Percentiles rank a stretch among this genome's conserved stretches.
Evolutionary conservation across 2,113 vertebrate genomes (phyloP).

Genomic region (Vulpes ferrilata): DNA sequence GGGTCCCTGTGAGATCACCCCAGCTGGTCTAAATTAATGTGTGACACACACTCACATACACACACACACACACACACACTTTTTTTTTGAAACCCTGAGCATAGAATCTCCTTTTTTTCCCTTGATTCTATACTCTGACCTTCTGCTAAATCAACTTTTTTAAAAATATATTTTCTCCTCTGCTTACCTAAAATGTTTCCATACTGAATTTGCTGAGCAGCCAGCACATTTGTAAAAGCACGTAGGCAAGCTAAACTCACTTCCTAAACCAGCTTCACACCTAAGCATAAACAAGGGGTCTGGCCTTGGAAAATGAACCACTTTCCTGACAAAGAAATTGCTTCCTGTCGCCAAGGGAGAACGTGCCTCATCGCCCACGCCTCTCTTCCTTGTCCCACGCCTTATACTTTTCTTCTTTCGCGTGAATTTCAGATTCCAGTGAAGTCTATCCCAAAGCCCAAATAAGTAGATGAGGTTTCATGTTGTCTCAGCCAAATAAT

Average conservation of each 20-base stretch:
- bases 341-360: not conserved
- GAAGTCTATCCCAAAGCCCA: slow-evolving; percentile 51
- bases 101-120: slow-evolving; percentile 1
- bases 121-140: slow-evolving; percentile 20
- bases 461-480: not conserved
- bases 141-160: slow-evolving; percentile 27
- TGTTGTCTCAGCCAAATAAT: slow-evolving; percentile 23
- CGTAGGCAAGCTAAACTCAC: slow-evolving; percentile 67
- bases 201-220: slow-evolving; percentile 55
- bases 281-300: slow-evolving; percentile 47
- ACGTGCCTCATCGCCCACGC: not conserved
- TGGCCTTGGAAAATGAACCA: not conserved
- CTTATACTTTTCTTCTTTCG: not conserved
- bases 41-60: not conserved
- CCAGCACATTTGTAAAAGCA: slow-evolving; percentile 70
- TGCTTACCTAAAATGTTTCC: slow-evolving; percentile 56
- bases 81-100: not conserved
- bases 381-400: not conserved
- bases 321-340: slow-evolving; percentile 15
- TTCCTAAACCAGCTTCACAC: slow-evolving; percentile 56
- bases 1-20: slow-evolving; percentile 71
- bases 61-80: not conserved
- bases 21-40: slow-evolving; percentile 77
- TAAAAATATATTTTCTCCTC: slow-evolving; percentile 53
- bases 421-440: slow-evolving; percentile 2